These are phyloP conservation scores for Lucilia cuprina DNA, from an alignment of 1,140 invertebrate genomes.

Conservation along the genomic window DNA sequence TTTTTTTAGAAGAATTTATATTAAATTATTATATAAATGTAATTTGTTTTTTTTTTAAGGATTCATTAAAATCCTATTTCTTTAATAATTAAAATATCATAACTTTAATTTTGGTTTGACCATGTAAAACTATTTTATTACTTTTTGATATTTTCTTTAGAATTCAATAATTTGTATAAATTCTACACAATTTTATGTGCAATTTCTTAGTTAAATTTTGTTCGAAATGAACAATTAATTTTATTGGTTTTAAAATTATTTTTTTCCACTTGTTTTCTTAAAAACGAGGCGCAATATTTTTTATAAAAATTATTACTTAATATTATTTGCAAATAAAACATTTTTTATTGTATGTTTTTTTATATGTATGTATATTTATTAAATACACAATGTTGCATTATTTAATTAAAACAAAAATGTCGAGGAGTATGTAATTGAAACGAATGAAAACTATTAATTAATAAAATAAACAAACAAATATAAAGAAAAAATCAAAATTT, in stretches of 20 bases:
- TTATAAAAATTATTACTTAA: constrained; percentile 24
- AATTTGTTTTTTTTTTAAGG: neutral
- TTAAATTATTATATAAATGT: constrained; percentile 18
- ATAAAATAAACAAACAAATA: neutral
- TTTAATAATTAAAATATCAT: too few relatives aligned
- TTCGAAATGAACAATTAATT: neutral
- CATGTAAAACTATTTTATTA: neutral
- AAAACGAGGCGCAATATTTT: constrained; percentile 34
- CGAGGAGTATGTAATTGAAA: neutral
- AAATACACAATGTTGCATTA: constrained; percentile 16
- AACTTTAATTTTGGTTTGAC: neutral
- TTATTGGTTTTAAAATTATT: neutral
- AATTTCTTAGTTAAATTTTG: constrained; percentile 20
- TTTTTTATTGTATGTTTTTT: constrained; percentile 8
- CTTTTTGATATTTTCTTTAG: constrained; percentile 3
- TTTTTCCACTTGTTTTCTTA: constrained; percentile 22
- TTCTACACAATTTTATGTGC: neutral
- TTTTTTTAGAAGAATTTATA: constrained; percentile 29
- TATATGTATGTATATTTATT: constrained; percentile 22
- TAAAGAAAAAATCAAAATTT: neutral
- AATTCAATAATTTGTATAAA: constrained; percentile 10
- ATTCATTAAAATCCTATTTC: too few relatives aligned
- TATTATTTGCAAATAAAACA: neutral
- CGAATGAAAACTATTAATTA: neutral
- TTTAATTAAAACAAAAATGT: neutral